Percentiles rank a stretch among this genome's conserved stretches.
phyloP scores from a whole-genome alignment of 2,113 vertebrate genomes.

The Ictalurus furcatus region DNA sequence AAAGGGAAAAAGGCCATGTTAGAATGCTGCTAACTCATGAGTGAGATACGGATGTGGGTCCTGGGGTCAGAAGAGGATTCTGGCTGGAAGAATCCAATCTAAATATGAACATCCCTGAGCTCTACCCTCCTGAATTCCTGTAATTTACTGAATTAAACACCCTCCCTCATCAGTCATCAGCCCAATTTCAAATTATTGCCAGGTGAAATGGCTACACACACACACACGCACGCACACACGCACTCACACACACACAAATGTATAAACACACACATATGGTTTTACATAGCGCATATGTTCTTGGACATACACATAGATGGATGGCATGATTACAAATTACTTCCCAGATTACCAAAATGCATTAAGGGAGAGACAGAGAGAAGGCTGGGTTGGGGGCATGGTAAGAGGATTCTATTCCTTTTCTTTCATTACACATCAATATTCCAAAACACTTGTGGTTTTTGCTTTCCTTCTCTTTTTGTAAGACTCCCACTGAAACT shows the following conservation, averaged over 20 bases:
- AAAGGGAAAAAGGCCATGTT: conserved; percentile 56
- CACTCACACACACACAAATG: neutral
- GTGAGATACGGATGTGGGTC: conserved; percentile 61
- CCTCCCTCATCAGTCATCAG: conserved; percentile 61
- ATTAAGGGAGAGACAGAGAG: conserved; percentile 6
- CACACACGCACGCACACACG: conserved; percentile 1
- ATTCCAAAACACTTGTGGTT: conserved; percentile 46
- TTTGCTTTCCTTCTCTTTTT: conserved; percentile 42
- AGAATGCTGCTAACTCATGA: conserved; percentile 69
- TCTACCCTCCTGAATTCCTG: conserved; percentile 66
- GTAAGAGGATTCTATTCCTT: conserved; percentile 29
- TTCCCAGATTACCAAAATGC: neutral
- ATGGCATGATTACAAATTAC: conserved; percentile 19
- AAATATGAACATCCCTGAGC: neutral
- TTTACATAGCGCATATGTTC: neutral
- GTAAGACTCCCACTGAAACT: conserved; percentile 42
- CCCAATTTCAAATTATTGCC: conserved; percentile 65
- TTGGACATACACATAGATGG: neutral
- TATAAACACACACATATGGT: neutral
- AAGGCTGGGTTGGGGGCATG: neutral
- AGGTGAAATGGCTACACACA: conserved; percentile 55
- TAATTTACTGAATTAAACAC: conserved; percentile 68
- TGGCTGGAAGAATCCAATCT: conserved; percentile 16
- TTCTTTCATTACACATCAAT: conserved; percentile 46
- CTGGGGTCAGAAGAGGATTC: conserved; percentile 56